Evolutionary conservation across 2,797 vertebrate genomes (phyloP).

Genomic region (Sternotherus odoratus): DNA sequence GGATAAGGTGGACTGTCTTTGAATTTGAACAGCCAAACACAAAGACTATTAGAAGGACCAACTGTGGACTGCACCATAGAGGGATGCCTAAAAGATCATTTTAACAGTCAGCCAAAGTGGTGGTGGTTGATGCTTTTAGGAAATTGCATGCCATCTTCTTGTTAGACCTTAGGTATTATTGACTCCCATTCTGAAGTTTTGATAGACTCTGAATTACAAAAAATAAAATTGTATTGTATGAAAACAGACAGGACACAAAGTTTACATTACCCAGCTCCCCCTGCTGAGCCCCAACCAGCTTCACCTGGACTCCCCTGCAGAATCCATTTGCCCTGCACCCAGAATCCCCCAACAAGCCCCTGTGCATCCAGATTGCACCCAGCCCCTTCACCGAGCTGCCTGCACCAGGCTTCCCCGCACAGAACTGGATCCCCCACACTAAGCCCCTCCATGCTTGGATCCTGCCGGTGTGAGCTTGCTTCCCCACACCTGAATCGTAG

Average conservation of each 20-base stretch:
- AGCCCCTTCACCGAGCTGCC: too few species aligned
- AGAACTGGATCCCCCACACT: too few species aligned
- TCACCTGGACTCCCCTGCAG: too few species aligned
- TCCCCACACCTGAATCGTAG: too few species aligned
- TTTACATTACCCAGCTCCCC: too few species aligned
- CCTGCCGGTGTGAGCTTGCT: too few species aligned
- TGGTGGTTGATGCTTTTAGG: background rate
- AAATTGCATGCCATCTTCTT: background rate
- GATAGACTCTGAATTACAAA: background rate
- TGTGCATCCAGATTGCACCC: too few species aligned
- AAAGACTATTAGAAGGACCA: background rate
- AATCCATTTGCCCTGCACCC: too few species aligned
- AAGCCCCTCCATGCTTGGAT: too few species aligned
- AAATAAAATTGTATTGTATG: background rate
- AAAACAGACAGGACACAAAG: background rate
- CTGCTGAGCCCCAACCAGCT: too few species aligned
- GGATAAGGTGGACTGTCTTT: background rate
- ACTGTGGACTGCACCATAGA: background rate
- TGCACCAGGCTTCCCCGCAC: too few species aligned
- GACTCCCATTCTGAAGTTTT: background rate
- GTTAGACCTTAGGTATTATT: background rate
- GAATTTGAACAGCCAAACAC: background rate
- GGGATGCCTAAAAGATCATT: background rate
- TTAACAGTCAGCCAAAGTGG: background rate
- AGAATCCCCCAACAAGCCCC: too few species aligned